These are phyloP conservation scores for Schmidtea mediterranea DNA, from an alignment of 1,140 invertebrate genomes.

Conservation along the genomic window DNA sequence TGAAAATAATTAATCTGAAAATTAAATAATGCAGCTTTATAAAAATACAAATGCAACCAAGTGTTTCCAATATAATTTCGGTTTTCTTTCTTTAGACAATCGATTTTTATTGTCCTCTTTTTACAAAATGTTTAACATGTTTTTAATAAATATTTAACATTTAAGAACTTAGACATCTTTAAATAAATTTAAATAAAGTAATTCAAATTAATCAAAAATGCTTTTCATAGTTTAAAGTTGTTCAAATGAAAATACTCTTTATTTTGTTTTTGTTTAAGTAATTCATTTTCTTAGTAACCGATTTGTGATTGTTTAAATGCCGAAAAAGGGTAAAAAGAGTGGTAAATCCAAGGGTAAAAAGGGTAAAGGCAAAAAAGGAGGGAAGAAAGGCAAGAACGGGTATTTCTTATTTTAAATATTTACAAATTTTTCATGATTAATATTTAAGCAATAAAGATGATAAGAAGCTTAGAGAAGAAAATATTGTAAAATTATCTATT, in stretches of 20 bases:
- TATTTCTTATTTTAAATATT: neutral
- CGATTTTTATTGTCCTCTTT: no score
- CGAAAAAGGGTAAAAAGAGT: conserved; percentile 1
- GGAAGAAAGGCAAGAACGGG: neutral
- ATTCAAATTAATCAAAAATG: no score
- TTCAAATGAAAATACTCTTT: neutral
- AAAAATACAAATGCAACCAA: no score
- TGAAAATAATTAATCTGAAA: no score
- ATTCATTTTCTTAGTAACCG: neutral
- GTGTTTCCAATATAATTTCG: no score
- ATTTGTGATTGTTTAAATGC: neutral
- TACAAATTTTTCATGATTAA: conserved; percentile 10
- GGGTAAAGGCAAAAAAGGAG: neutral
- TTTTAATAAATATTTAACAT: no score
- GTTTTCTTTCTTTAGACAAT: no score
- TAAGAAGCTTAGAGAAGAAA: conserved; percentile 20
- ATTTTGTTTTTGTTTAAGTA: neutral
- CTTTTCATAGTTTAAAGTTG: neutral
- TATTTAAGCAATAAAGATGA: conserved; percentile 13
- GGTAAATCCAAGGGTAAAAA: neutral
- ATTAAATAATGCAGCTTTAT: no score
- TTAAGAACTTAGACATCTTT: no score
- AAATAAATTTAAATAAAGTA: no score
- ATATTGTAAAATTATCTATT: conserved; percentile 15
- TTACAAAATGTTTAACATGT: no score